phyloP scores from a whole-genome alignment of 2,888 invertebrate species.

The Onthophagus sagittarius region DNA sequence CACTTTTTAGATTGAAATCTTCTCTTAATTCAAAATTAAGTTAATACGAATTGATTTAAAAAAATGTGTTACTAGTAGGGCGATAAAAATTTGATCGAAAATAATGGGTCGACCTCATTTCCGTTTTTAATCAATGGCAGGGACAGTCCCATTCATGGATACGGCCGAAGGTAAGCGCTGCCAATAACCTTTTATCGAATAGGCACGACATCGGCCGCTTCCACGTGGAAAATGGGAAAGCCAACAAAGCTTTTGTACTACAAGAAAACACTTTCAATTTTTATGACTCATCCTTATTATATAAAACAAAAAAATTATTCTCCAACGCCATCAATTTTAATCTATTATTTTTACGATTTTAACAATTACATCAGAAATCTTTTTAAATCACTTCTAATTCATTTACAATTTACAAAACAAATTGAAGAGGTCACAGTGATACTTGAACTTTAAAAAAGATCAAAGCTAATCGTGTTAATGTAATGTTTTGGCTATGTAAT shows the following conservation, averaged over 20 bases:
- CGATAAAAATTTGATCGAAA: not conserved
- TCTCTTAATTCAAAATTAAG: not conserved
- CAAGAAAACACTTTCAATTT: constrained; percentile 3
- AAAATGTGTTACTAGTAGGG: not conserved
- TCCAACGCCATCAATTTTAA: not conserved
- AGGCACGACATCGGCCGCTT: not conserved
- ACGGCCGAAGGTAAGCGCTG: constrained; percentile 15
- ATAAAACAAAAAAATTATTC: not conserved
- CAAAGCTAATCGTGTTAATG: no score
- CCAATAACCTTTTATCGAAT: constrained; percentile 28
- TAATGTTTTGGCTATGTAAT: no score
- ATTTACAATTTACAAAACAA: no score
- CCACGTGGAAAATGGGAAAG: not conserved
- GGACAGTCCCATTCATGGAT: constrained; percentile 21
- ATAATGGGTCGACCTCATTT: not conserved
- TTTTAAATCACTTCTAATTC: no score
- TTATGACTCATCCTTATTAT: not conserved
- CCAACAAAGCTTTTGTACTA: not conserved
- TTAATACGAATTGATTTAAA: not conserved
- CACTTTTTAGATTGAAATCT: no score
- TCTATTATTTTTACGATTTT: no score
- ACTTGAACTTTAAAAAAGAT: no score
- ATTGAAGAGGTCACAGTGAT: no score
- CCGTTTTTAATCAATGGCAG: constrained; percentile 18
- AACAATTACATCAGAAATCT: no score